Evolutionary conservation across 2,797 vertebrate species (phyloP), one percentile per base, ranked within the genome.

Genomic region (Acanthurus tractus): DNA sequence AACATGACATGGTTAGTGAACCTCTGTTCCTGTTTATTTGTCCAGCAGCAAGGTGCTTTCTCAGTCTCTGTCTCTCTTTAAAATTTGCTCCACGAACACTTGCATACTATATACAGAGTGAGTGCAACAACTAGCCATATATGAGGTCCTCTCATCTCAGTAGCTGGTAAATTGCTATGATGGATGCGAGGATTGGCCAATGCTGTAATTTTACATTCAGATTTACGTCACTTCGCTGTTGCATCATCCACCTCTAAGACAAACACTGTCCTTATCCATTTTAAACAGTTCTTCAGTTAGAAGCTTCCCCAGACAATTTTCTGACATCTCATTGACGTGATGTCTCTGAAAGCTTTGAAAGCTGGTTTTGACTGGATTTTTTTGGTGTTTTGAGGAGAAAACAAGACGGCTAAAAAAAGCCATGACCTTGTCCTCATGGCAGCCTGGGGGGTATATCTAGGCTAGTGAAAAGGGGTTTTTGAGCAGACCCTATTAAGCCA

Each of bases 171-270:
- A 75, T 54, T 8, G 22, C 57, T 48, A 14, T 1, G 7, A 46
- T 50, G 25, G 45, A 68, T 49, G 18, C 4, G 34, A 52, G 20
- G 18, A 40, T 11, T 54, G 22, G 20, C 36, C 54, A 17, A n/a
- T n/a, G 53, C 15, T 77, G 61, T 72, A 34, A 57, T 78, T 70
- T 78, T 49, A 29, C 14, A 15, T 23, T 57, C n/a, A n/a, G 13
- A 56, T 80, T 81, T 71, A 56, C 14, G 0, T 75, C 20, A 70
- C 23, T 0, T 79, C 38, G 34, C 15, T 44, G 54, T 58, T 61
- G 38, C 54, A 48, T 36, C 34, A 62, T 72, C 2, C 29, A 13
- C 56, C 44, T 78, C 72, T 45, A 13, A 50, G 54, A 46, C 49
- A 53, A 79, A 46, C 22, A 49, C 14, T 61, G 11, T 4, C 11